Base-by-base conservation (phyloP, 2,113 vertebrate genomes). In the Alouatta palliata region DNA sequence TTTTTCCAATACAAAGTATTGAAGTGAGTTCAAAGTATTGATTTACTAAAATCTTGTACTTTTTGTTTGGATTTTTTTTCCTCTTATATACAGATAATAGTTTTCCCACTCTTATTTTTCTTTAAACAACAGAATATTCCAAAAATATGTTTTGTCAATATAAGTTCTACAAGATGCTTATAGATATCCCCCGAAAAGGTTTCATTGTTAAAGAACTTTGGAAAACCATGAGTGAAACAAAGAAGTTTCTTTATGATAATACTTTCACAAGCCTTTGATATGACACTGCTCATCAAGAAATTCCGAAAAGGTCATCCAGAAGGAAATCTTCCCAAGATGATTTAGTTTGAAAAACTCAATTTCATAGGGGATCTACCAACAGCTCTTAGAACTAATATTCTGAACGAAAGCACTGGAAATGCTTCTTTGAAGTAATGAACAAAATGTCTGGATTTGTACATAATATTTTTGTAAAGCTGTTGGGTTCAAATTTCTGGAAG, bases 141-240 rank as follows among this genome's bases (percentile, higher is more conserved):
- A 90, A 80, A 82, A 88, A 79, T 82, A 25, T 37, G 5, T 54
- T 75, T 90, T 86, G 17, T 52, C 90, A 13, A 81, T 12, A 35
- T 77, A 54, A 32, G 14, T 91, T 91, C 79, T 90, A 77, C 4
- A 87, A 71, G 73, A 47, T 89, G 21, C 5, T 9, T 89, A 0
- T 52, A 58, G 11, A 35, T 89, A 8, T 49, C 95, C 37, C 19
- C 9, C 8, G 30, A 54, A 64, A 40, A 77, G 37, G 21, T 58
- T 89, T 84, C 64, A 61, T 40, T 85, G 21, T 95, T 64, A 73
- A 75, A 88, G 79, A 77, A 54, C 9, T 92, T 92, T 94, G n/a
- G 30, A 91, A 90, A 84, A 76, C 66, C 54, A 30, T 68, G 23
- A 14, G 2, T 86, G 89, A 21, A 87, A 32, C 35, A 40, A 82